Evolutionary conservation across 2,113 vertebrate genomes (phyloP).

Genomic region (Halichoeres trimaculatus): DNA sequence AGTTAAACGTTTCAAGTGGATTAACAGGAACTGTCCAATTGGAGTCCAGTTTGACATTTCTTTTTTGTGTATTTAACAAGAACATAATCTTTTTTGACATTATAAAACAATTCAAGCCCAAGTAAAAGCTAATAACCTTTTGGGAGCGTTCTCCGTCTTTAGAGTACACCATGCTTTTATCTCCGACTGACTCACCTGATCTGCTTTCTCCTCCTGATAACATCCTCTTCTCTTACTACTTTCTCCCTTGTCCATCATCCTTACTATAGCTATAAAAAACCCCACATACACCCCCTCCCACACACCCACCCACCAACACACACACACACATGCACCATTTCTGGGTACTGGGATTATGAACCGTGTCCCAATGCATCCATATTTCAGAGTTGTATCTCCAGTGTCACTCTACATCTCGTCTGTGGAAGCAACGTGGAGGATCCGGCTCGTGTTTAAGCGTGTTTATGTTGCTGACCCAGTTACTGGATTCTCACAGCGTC

Average conservation of each 20-base stretch:
- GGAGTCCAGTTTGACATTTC: constrained; percentile 15
- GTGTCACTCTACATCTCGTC: constrained; percentile 82
- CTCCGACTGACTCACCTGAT: constrained; percentile 52
- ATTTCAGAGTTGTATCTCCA: constrained; percentile 78
- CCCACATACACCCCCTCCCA: constrained; percentile 14
- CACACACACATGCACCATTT: constrained; percentile 42
- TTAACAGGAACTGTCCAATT: neutral
- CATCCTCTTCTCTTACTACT: constrained; percentile 28
- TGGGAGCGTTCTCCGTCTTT: neutral
- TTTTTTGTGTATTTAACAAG: constrained; percentile 12
- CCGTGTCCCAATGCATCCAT: constrained; percentile 78
- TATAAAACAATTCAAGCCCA: neutral
- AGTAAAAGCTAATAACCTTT: constrained; percentile 35
- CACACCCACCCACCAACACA: too few relatives aligned
- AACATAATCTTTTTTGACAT: neutral
- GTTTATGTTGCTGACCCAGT: constrained; percentile 80
- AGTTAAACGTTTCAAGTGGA: neutral
- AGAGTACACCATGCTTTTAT: constrained; percentile 28
- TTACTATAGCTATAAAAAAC: constrained; percentile 43
- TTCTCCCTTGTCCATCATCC: constrained; percentile 59
- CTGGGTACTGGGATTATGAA: constrained; percentile 68
- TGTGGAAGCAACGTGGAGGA: constrained; percentile 61
- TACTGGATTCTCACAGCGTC: constrained; percentile 55
- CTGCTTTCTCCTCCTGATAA: constrained; percentile 39
- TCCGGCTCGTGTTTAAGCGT: constrained; percentile 62